Base-by-base conservation (phyloP, 2,797 vertebrate species). In the Cyclura pinguis region DNA sequence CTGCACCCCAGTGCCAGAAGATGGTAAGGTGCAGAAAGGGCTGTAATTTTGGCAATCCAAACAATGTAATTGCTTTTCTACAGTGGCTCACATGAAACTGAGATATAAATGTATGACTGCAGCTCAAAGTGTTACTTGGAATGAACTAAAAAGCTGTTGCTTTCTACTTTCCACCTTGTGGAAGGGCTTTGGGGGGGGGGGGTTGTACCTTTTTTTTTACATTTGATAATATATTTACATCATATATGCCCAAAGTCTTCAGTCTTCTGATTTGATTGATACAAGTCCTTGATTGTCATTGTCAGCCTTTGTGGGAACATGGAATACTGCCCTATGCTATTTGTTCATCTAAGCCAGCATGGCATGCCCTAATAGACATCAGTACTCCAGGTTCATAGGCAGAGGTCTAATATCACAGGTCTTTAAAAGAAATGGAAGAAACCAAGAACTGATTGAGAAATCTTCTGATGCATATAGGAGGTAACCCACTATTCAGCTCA, bases 11-110 rank as follows among this genome's bases (percentile, higher is more conserved):
- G n/a, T n/a, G n/a, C n/a, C n/a, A n/a, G n/a, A n/a, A n/a, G n/a
- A n/a, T n/a, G n/a, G n/a, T n/a, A n/a, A n/a, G n/a, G n/a, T n/a
- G n/a, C n/a, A n/a, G n/a, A n/a, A n/a, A n/a, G n/a, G n/a, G n/a
- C n/a, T n/a, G n/a, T 80, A n/a, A 62, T 57, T 78, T 77, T 87
- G 74, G 62, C 42, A 80, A 72, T 88, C 18, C 32, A 80, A 81
- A 27, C 35, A 88, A 69, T 62, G 24, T 57, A 86, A 80, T 80
- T 35, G 78, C 47, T 88, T 88, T 72, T 67, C 59, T 78, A 12
- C 86, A 69, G 3, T 52, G 64, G 42, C 42, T 67, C 24, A 2
- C 24, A 88, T 72, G 42, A 81, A 88, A 80, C 69, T 81, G 62
- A 88, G 86, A 81, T 76, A 81, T 69, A 85, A 55, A 85, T 73